These are phyloP conservation scores for Dissostichus mawsoni DNA, from an alignment of 2,113 vertebrate genomes.

Conservation along the genomic window DNA sequence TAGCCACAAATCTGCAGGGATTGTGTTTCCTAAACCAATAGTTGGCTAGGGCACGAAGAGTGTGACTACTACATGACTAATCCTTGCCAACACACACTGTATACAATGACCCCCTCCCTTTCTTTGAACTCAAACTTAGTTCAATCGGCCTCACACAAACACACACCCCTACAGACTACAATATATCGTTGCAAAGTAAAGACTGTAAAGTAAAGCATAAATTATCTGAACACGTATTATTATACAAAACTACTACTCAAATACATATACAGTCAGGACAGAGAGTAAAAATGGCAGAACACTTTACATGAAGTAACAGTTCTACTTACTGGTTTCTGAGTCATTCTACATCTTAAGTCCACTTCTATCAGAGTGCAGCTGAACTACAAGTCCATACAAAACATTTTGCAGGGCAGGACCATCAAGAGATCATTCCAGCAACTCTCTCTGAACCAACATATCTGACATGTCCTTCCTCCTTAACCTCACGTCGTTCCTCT, in stretches of 20 bases:
- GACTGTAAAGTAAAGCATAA: conserved; percentile 1
- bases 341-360: conserved; percentile 66
- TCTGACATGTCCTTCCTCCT: conserved; percentile 71
- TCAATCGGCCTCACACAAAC: neutral
- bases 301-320: conserved; percentile 16
- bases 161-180: neutral
- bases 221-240: neutral
- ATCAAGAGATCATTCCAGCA: conserved; percentile 54
- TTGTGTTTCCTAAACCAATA: conserved; percentile 65
- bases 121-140: conserved; percentile 16
- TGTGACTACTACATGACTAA: conserved; percentile 65
- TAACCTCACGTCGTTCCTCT: conserved; percentile 56
- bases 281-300: neutral
- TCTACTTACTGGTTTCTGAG: conserved; percentile 69
- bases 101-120: conserved; percentile 26
- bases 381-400: conserved; percentile 45
- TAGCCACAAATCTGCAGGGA: conserved; percentile 70
- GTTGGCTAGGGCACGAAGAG: conserved; percentile 45
- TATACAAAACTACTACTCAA: conserved; percentile 14
- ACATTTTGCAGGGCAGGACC: conserved; percentile 29
- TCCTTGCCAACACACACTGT: conserved; percentile 48
- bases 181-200: conserved; percentile 11
- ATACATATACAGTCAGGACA: conserved; percentile 17
- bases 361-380: conserved; percentile 39
- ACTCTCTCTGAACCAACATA: conserved; percentile 61